Evolutionary conservation across 2,888 invertebrate genomes (phyloP), one percentile per base, ranked within the genome.

Genomic region (Agrochola lychnidis): DNA sequence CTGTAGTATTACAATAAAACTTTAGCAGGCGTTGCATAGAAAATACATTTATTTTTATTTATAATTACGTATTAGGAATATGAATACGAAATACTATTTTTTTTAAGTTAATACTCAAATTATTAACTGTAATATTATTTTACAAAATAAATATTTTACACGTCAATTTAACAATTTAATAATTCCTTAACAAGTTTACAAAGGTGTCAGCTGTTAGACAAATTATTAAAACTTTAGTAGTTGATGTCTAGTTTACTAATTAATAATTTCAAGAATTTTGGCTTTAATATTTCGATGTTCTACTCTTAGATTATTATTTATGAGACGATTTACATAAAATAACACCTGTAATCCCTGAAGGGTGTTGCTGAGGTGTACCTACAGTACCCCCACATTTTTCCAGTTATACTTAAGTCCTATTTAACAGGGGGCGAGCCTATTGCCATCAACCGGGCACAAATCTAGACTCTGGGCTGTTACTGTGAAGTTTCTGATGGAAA

Each of bases 181-280:
- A 14, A 79, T 70, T 48, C 6, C 9, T 14, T 51, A 22, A 68
- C 5, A 70, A 76, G 22, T 70, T 76, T 61, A 42, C 48, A 40
- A 42, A 66, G 48, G 30, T 56, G 40, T 75, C 76, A 79, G 69
- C 40, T 69, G 81, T 40, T 64, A 69, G 67, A 64, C 7, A 61
- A 42, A 16, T 79, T 56, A 81, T 66, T 76, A 81, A 61, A 70
- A 81, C 61, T 81, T 81, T 16, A 14, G 16, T 81, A 61, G 30
- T 69, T 56, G 14, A n/a, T 40, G 40, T 69, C 36, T 71, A 67
- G 63, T 81, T 75, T 25, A 56, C 40, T 61, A 59, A 81, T 59
- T 22, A 57, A 25, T 62, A 7, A 57, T 36, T 64, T 14, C 7
- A 63, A 68, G 2, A 57, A 25, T 25, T 30, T 42, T 25, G 9